phyloP scores from a whole-genome alignment of 2,888 invertebrate species.

The Anoncus sp. region DNA sequence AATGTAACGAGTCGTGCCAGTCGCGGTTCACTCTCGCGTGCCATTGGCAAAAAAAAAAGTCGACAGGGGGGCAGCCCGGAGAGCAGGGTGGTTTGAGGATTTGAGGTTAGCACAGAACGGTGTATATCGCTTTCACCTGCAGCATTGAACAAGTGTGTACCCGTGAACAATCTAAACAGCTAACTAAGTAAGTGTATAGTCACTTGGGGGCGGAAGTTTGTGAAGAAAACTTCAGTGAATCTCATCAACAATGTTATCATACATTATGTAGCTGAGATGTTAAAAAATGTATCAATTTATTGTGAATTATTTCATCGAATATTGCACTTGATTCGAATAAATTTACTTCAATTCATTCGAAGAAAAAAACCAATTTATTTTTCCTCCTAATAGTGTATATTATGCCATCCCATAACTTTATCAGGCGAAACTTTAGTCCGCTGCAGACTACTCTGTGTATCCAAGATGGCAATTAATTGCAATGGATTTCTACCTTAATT shows the following conservation, averaged over 20 bases:
- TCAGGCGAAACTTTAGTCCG: conserved; percentile 14
- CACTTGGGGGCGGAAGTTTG: conserved; percentile 5
- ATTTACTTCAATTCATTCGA: not conserved
- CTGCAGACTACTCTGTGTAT: conserved; percentile 16
- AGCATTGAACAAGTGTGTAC: conserved; percentile 38
- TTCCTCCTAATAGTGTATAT: no score
- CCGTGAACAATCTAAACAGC: conserved; percentile 17
- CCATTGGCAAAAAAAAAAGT: conserved; percentile 58
- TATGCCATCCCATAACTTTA: not conserved
- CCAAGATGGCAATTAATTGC: conserved; percentile 35
- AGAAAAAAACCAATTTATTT: no score
- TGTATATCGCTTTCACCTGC: conserved; percentile 38
- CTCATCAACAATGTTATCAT: conserved; percentile 11
- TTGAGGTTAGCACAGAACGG: conserved; percentile 27
- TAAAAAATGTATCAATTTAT: no score
- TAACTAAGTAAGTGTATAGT: conserved; percentile 19
- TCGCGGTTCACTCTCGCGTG: conserved; percentile 62
- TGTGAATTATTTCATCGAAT: not conserved
- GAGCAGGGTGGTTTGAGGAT: conserved; percentile 49
- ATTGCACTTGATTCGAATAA: not conserved
- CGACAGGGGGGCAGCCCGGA: conserved; percentile 5
- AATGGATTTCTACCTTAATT: conserved; percentile 15
- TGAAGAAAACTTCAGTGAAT: conserved; percentile 28
- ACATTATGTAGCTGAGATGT: not conserved
- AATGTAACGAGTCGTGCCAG: conserved; percentile 63